Percentiles rank a stretch among this genome's conserved stretches.
These are phyloP conservation scores for Pangasius mekongensis DNA, from an alignment of 2,797 vertebrate genomes.

Conservation along the genomic window DNA sequence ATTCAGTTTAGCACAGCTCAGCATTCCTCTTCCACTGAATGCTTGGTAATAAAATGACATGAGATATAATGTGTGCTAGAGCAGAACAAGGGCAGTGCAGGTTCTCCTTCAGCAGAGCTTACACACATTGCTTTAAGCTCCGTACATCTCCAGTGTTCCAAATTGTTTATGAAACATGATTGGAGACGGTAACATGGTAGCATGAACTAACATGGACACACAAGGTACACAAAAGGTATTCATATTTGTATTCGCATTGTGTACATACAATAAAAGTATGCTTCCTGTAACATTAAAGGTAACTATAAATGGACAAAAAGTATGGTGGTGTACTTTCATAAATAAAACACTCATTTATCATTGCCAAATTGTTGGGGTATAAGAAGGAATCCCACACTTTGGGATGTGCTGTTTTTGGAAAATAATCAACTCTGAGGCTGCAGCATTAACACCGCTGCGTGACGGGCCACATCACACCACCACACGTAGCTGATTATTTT, in stretches of 20 bases:
- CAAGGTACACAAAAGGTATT: neutral
- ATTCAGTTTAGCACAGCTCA: neutral
- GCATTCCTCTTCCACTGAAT: neutral
- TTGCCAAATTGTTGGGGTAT: neutral
- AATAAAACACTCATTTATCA: neutral
- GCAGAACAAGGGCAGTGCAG: neutral
- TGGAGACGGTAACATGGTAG: neutral
- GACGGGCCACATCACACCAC: neutral
- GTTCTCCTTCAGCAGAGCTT: neutral
- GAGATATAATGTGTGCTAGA: neutral
- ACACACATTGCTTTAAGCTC: neutral
- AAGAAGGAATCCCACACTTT: neutral
- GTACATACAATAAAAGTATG: neutral
- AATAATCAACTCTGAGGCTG: neutral
- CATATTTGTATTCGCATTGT: neutral
- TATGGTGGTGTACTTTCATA: neutral
- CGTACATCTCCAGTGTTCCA: neutral
- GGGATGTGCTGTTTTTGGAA: neutral
- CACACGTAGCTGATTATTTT: neutral
- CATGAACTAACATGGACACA: neutral
- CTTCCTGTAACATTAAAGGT: neutral
- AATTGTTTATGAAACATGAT: neutral
- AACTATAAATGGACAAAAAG: neutral
- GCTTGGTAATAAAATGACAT: neutral
- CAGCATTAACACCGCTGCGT: neutral